Evolutionary conservation across 2,888 invertebrate genomes (phyloP), one percentile per base, ranked within the genome.

Genomic region (Tachina grossa): DNA sequence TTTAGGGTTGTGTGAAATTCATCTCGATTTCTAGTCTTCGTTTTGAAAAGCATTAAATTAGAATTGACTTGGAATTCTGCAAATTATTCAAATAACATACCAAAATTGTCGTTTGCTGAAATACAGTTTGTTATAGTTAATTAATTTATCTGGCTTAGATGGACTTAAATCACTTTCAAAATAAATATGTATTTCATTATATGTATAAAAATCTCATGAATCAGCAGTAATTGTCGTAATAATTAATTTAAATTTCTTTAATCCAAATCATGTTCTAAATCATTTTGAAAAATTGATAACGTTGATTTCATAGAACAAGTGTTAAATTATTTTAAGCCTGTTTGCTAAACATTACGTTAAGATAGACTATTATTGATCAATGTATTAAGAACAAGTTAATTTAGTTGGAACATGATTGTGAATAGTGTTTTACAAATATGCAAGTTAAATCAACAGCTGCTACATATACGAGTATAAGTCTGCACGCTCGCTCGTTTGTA

Each of bases 381-480:
- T 45, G 39, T 55, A 19, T 65, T 63, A 49, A 31, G 39, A 79
- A 75, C 74, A 31, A 74, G 59, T 16, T 74, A 14, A 74, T 81
- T 84, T 76, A 55, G 31, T 55, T 31, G 22, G 14, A 55, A 83
- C 68, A 74, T 69, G 78, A 53, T 6, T n/a, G 31, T 14, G 41
- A 74, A 63, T 53, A 61, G 55, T 78, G 68, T 74, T 68, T 59
- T 57, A 83, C 78, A 78, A 83, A 61, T 74, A 31, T 31, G 31
- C 31, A 66, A 53, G 59, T 65, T 65, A 16, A 51, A 72, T 45
- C 75, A 75, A 69, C 82, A 85, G 78, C 78, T 85, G 85, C 78
- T 79, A 14, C 66, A 31, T 31, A 31, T 4, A 4, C n/a, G n/a
- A n/a, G n/a, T n/a, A 0, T 31, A 31, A 31, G 31, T 31, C 31